A percentile compares a stretch with the other conserved stretches of the same genome.
phyloP scores from a whole-genome alignment of 2,113 vertebrate genomes.

The Nycticryphes semicollaris region DNA sequence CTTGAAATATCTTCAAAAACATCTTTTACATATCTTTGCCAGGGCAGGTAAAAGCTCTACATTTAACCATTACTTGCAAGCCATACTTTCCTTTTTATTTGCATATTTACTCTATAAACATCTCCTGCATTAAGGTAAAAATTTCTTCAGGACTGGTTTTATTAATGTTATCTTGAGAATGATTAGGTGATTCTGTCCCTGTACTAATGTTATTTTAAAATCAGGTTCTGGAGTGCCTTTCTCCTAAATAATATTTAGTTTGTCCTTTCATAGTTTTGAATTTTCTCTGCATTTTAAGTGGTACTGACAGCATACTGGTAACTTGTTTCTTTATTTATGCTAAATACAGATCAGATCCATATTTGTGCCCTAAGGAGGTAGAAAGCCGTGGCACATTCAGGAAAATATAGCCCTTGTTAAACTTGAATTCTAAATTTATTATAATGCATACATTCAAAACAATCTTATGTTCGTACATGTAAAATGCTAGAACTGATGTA shows the following conservation, averaged over 20 bases:
- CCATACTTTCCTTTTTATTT: not conserved
- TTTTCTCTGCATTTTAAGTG: not conserved
- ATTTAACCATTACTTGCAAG: not conserved
- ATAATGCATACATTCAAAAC: not conserved
- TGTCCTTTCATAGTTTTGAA: no score
- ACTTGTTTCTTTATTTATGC: not conserved
- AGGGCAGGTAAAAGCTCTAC: not conserved
- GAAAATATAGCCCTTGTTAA: not conserved
- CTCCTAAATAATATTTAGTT: not conserved
- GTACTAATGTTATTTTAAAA: not conserved
- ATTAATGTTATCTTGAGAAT: not conserved
- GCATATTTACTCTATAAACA: not conserved
- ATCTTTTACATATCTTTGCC: not conserved
- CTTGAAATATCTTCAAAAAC: not conserved
- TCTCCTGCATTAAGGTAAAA: not conserved
- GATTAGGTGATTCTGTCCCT: not conserved
- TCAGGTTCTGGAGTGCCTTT: not conserved
- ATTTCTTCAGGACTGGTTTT: not conserved
- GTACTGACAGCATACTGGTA: not conserved
- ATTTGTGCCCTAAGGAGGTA: not conserved
- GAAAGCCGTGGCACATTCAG: not conserved
- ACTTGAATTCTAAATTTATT: not conserved
- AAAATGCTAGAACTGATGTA: not conserved
- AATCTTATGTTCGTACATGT: rapidly evolving
- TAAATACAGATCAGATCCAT: not conserved